A percentile compares a stretch with the other conserved stretches of the same genome.
Evolutionary conservation across 92 coral and sea anemone genomes (phyloP).

Genomic region (Epizoanthus scotinus): DNA sequence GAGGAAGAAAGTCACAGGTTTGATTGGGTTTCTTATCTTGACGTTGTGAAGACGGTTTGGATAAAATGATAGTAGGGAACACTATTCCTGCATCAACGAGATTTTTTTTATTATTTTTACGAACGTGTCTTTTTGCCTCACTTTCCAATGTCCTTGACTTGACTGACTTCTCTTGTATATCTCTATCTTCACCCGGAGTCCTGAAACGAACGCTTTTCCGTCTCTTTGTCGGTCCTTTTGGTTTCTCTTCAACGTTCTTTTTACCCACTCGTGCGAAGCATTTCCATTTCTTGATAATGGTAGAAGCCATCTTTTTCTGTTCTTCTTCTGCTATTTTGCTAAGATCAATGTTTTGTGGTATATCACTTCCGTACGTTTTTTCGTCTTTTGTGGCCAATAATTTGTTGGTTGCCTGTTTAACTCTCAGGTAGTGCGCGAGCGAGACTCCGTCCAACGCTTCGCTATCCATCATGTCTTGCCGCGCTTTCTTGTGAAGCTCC

Average conservation of each 20-base stretch:
- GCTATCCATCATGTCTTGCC: conserved; percentile 61
- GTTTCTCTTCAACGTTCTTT: conserved; percentile 38
- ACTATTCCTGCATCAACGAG: conserved; percentile 36
- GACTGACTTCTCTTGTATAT: not conserved
- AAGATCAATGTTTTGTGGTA: conserved; percentile 14
- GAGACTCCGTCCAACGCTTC: conserved; percentile 57
- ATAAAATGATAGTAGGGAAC: conserved; percentile 51
- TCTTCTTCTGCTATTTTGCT: conserved; percentile 54
- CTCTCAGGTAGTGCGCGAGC: conserved; percentile 46
- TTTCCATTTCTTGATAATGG: conserved; percentile 58
- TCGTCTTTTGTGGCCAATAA: conserved; percentile 26
- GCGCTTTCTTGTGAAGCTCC: conserved; percentile 58
- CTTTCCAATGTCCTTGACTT: not conserved
- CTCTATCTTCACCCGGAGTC: conserved; percentile 40
- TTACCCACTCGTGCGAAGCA: conserved; percentile 31
- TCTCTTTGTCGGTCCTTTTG: conserved; percentile 45
- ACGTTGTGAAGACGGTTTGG: conserved; percentile 35
- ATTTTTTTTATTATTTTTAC: conserved; percentile 23
- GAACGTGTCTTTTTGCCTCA: not conserved
- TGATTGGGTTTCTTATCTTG: conserved; percentile 33
- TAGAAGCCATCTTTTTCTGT: conserved; percentile 53
- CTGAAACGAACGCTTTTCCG: conserved; percentile 59
- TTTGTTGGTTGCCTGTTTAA: conserved; percentile 48
- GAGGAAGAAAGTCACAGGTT: conserved; percentile 22
- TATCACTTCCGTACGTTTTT: not conserved